Percentiles rank a stretch among this genome's conserved stretches.
Conservation (phyloP, 2,888 invertebrate genomes). For the Tetropium fuscum region DNA sequence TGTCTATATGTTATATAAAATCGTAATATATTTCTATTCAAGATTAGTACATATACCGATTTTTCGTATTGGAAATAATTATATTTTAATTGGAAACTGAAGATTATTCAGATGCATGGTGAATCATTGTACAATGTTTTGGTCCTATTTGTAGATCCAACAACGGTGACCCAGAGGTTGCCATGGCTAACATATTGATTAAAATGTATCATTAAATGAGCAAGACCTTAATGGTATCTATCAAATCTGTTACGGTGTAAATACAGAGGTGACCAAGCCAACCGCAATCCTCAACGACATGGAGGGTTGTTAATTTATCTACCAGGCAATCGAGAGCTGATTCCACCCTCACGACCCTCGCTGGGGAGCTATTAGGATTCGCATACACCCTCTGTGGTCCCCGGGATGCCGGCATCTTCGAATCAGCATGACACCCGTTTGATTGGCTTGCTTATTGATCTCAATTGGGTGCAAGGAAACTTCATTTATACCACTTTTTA, state of each 20-base stretch:
- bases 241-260: conserved; percentile 22
- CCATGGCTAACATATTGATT: conserved; percentile 9
- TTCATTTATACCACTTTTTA: conserved; percentile 38
- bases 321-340: conserved; percentile 30
- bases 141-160: too few relatives aligned
- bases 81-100: too few relatives aligned
- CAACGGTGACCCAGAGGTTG: too few relatives aligned
- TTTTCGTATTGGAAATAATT: too few relatives aligned
- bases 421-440: conserved; percentile 30
- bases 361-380: conserved; percentile 8
- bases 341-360: conserved; percentile 14
- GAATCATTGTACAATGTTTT: too few relatives aligned
- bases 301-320: conserved; percentile 40
- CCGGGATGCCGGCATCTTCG: conserved; percentile 12
- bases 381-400: conserved; percentile 1
- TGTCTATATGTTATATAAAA: too few relatives aligned
- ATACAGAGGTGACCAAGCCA: conserved; percentile 36
- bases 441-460: conserved; percentile 42
- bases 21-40: too few relatives aligned
- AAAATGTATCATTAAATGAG: conserved; percentile 13
- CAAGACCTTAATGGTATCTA: conserved; percentile 16
- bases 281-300: conserved; percentile 38
- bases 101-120: too few relatives aligned
- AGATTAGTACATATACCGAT: too few relatives aligned
- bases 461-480: conserved; percentile 38